These are phyloP conservation scores for Phenganax subtilis DNA, from an alignment of 92 coral and sea anemone genomes.

Conservation along the genomic window DNA sequence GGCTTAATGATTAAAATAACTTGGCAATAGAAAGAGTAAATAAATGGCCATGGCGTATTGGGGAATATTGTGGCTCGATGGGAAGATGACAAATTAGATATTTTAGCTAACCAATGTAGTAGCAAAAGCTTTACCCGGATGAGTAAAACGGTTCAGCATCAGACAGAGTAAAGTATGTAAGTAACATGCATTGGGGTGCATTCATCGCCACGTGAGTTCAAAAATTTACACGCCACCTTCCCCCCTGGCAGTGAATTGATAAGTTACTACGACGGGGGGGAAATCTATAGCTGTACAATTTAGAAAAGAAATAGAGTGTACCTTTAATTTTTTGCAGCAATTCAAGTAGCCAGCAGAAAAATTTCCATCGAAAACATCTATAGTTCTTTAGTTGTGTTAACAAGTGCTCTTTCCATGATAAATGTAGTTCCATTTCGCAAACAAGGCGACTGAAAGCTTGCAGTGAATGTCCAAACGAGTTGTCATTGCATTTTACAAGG, in stretches of 20 bases:
- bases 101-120: no score
- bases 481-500: constrained; percentile 7
- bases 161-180: no score
- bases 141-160: no score
- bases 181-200: no score
- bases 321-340: constrained; percentile 20
- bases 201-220: no score
- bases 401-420: constrained; percentile 20
- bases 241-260: background rate
- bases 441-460: background rate
- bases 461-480: background rate
- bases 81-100: no score
- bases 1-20: no score
- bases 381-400: background rate
- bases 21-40: no score
- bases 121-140: no score
- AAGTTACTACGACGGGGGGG: background rate
- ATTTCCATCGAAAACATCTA: constrained; percentile 5
- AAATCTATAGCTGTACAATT: background rate
- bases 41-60: no score
- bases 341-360: constrained; percentile 26
- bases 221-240: background rate
- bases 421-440: constrained; percentile 22
- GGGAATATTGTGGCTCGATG: no score
- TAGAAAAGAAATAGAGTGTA: background rate